Evolutionary conservation across 2,888 invertebrate genomes (phyloP), one percentile per base, ranked within the genome.

Genomic region (Melinopterus prodromus): DNA sequence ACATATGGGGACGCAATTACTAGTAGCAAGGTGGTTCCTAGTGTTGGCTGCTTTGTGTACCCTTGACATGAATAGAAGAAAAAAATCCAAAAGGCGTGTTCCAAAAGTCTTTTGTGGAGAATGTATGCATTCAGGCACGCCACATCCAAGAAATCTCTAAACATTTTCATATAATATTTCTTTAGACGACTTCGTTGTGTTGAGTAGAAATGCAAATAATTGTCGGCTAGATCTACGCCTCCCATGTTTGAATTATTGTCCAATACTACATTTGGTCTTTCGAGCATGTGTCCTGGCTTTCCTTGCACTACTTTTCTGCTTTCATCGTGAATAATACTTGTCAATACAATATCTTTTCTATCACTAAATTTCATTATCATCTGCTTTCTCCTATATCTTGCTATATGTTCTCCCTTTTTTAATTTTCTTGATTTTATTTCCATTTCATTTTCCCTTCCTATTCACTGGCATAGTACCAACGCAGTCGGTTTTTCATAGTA

Each of bases 321-420:
- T 16, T 79, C 72, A 2, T 72, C 26, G 15, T 26, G 71, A 15
- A 16, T 75, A 14, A 69, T 37, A n/a, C 71, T 77, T 16, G 26
- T 16, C 26, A 71, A 16, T 3, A 70, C n/a, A 26, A 79, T 70
- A 70, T 79, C 79, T 77, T 76, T 77, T 77, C 77, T 79, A 53
- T 78, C 79, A 37, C 77, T 77, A 77, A 77, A 79, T 77, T 77
- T 79, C 69, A 71, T 77, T 16, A 76, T 76, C 79, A 79, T 79
- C 53, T 77, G 69, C 35, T 72, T 77, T 15, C 71, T 70, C 71
- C 71, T 38, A 16, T 77, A 77, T 36, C 69, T 77, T 70, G 70
- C 69, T 35, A 77, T 77, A 77, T 77, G 77, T 35, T 77, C 36
- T 77, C 77, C 77, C 70, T 69, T 70, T 77, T 77, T 16, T 16